phyloP scores from a whole-genome alignment of 2,888 invertebrate genomes.

The Erebia palarica region DNA sequence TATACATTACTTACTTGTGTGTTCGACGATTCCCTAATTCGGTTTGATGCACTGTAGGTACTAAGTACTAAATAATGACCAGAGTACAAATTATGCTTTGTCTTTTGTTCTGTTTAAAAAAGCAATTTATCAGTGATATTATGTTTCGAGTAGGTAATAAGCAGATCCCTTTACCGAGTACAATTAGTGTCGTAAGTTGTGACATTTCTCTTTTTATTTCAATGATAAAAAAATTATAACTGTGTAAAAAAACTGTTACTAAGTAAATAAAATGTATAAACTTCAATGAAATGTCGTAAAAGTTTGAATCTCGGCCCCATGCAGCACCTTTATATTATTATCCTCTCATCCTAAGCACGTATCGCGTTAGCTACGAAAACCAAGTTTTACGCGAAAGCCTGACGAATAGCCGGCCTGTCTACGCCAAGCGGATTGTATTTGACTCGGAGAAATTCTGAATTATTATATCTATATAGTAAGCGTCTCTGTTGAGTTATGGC shows the following conservation, averaged over 20 bases:
- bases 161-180: no score
- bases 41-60: no score
- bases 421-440: constrained; percentile 1
- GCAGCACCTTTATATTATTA: background rate
- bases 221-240: no score
- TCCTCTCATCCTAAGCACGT: constrained; percentile 6
- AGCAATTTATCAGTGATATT: no score
- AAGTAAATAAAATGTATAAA: background rate
- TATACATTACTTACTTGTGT: no score
- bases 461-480: background rate
- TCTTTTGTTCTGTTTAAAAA: no score
- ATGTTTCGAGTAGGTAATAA: no score
- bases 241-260: background rate
- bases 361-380: constrained; percentile 2
- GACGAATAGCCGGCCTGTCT: constrained; percentile 4
- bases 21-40: no score
- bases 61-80: no score
- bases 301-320: background rate
- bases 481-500: background rate
- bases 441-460: constrained; percentile 7
- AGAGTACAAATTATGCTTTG: no score
- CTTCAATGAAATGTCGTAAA: background rate
- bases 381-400: constrained; percentile 8
- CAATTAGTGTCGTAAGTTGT: no score
- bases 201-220: no score